A percentile compares a stretch with the other conserved stretches of the same genome.
Conservation (phyloP, 2,888 invertebrate genomes). For the Rhingia campestris region DNA sequence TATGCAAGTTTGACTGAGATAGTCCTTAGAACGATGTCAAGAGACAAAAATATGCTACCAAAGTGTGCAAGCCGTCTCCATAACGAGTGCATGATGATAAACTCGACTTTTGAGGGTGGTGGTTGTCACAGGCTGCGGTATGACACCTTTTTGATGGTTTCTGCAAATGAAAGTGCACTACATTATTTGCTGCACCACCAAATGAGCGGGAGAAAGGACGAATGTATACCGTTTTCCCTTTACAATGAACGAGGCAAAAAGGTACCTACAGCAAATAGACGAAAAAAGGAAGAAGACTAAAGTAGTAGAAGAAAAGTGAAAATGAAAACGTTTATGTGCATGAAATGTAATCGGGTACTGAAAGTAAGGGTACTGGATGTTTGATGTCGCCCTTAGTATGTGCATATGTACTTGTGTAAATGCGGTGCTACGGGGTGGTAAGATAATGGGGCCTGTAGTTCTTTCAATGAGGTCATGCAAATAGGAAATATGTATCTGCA, state of each 20-base stretch:
- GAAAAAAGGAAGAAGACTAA: neutral
- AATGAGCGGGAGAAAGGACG: conserved; percentile 35
- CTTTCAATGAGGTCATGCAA: conserved; percentile 72
- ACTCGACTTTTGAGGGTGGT: conserved; percentile 23
- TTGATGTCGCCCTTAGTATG: conserved; percentile 53
- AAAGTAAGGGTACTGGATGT: conserved; percentile 51
- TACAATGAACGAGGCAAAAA: conserved; percentile 23
- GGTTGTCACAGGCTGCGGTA: conserved; percentile 44
- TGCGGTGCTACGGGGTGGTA: conserved; percentile 26
- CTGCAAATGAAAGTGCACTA: conserved; percentile 52
- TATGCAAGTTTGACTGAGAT: conserved; percentile 46
- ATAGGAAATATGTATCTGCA: conserved; percentile 73
- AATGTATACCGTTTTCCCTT: conserved; percentile 34
- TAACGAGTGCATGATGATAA: conserved; percentile 48
- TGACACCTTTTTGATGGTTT: conserved; percentile 47
- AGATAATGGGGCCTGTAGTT: conserved; percentile 68
- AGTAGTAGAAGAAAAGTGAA: conserved; percentile 45
- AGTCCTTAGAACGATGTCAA: conserved; percentile 65
- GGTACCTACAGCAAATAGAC: conserved; percentile 5
- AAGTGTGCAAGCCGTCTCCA: conserved; percentile 39
- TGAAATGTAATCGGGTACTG: conserved; percentile 65
- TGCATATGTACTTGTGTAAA: neutral
- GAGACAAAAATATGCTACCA: conserved; percentile 62
- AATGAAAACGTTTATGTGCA: conserved; percentile 72
- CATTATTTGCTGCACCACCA: conserved; percentile 56